Percentiles rank a stretch among this genome's conserved stretches.
These are phyloP conservation scores for Aphelocoma coerulescens DNA, from an alignment of 2,113 vertebrate genomes.

Conservation along the genomic window DNA sequence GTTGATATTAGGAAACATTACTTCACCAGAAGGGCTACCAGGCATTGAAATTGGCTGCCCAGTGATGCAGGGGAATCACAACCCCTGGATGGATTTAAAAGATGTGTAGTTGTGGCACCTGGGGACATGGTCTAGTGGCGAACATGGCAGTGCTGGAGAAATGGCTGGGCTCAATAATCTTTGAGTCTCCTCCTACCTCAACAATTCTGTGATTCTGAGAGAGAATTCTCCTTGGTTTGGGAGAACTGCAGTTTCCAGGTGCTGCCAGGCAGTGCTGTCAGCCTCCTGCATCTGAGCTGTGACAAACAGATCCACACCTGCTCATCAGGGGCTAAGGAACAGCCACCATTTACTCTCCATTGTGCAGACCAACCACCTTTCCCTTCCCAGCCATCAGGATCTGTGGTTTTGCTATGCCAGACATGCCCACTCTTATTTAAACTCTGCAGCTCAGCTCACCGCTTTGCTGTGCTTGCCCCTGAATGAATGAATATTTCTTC, in stretches of 20 bases:
- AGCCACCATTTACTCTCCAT: neutral
- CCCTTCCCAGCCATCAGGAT: neutral
- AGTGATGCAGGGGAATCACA: too few relatives aligned
- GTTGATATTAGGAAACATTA: neutral
- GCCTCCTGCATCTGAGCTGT: accelerated
- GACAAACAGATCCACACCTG: accelerated
- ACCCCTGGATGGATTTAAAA: too few relatives aligned
- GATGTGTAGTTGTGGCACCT: neutral
- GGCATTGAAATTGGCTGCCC: neutral
- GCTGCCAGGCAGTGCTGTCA: neutral
- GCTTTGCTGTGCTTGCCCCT: neutral
- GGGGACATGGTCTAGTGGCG: neutral
- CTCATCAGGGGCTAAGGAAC: neutral
- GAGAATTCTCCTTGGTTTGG: neutral
- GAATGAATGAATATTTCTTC: neutral
- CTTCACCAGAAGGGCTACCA: neutral
- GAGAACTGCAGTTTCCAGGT: neutral
- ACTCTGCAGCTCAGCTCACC: neutral
- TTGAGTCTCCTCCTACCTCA: neutral
- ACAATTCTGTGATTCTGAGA: neutral
- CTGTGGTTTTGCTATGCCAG: neutral
- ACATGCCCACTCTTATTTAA: accelerated
- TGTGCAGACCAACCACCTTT: neutral
- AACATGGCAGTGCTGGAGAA: too few relatives aligned
- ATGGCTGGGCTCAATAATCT: accelerated